Evolutionary conservation across 2,888 invertebrate species (phyloP).

Genomic region (Xylota sylvarum): DNA sequence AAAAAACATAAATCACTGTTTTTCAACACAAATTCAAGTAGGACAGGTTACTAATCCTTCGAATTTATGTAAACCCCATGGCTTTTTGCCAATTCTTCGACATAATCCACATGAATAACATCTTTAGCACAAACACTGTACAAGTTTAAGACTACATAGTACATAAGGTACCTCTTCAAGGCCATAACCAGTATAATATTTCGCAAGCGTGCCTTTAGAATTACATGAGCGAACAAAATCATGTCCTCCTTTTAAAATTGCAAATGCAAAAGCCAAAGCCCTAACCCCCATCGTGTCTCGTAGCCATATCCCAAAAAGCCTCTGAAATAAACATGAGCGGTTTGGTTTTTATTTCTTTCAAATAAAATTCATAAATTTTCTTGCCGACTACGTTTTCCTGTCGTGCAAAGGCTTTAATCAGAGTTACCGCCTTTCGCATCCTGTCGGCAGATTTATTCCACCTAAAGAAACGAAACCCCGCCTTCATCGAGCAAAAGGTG

Average conservation of each 20-base stretch:
- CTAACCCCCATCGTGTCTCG: not conserved
- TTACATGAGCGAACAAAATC: conserved; percentile 39
- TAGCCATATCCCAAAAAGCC: not conserved
- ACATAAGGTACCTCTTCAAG: conserved; percentile 5
- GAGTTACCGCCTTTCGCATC: conserved; percentile 45
- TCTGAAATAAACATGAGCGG: conserved; percentile 62
- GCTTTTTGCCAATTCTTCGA: conserved; percentile 1
- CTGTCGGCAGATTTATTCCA: conserved; percentile 56
- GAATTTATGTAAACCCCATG: conserved; percentile 41
- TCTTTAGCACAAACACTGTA: conserved; percentile 9
- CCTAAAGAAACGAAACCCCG: not conserved
- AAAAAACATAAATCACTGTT: not conserved
- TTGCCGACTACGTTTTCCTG: conserved; percentile 15
- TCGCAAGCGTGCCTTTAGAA: conserved; percentile 10
- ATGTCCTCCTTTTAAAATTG: not conserved
- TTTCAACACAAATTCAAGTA: not conserved
- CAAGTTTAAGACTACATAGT: not conserved
- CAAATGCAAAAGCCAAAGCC: conserved; percentile 11
- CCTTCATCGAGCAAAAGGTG: conserved; percentile 21
- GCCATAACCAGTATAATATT: not conserved
- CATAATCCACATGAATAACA: conserved; percentile 3
- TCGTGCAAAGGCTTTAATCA: conserved; percentile 52
- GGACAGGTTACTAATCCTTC: conserved; percentile 5
- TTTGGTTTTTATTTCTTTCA: conserved; percentile 44
- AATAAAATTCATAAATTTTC: conserved; percentile 64